A percentile compares a stretch with the other conserved stretches of the same genome.
Conservation (phyloP, 2,113 vertebrate genomes). For the Channa maculata region DNA sequence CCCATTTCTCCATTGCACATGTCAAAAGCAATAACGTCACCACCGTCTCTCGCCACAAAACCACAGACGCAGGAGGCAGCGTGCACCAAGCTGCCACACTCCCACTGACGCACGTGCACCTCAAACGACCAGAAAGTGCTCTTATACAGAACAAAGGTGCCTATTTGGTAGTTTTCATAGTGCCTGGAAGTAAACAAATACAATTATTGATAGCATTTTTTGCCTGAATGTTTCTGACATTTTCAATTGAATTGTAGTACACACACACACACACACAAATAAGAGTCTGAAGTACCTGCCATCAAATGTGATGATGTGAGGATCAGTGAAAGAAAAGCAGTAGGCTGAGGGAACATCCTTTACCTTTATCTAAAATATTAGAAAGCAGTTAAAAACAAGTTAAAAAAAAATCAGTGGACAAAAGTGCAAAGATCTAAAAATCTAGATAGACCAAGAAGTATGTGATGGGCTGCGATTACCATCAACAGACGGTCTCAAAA, state of each 20-base stretch:
- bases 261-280: too few species aligned
- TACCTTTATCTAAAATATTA: slow-evolving; percentile 85
- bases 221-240: background rate
- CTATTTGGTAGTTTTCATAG: slow-evolving; percentile 91
- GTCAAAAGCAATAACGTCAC: slow-evolving; percentile 86
- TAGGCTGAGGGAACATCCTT: slow-evolving; percentile 86
- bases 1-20: slow-evolving; percentile 89
- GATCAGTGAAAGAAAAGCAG: slow-evolving; percentile 93
- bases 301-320: slow-evolving; percentile 94
- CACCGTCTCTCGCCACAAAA: slow-evolving; percentile 87
- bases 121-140: slow-evolving; percentile 87
- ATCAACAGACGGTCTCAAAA: too few species aligned
- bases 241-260: too few species aligned
- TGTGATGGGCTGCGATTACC: too few species aligned
- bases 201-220: background rate
- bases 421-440: too few species aligned
- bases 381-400: background rate
- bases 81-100: slow-evolving; percentile 87
- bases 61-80: slow-evolving; percentile 89
- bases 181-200: slow-evolving; percentile 73
- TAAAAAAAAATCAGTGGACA: too few species aligned
- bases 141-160: slow-evolving; percentile 91
- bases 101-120: slow-evolving; percentile 92
- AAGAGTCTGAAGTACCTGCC: slow-evolving; percentile 86
- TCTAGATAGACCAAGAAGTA: too few species aligned